Conservation (phyloP, 2,113 vertebrate genomes). For the Spilogale gracilis region DNA sequence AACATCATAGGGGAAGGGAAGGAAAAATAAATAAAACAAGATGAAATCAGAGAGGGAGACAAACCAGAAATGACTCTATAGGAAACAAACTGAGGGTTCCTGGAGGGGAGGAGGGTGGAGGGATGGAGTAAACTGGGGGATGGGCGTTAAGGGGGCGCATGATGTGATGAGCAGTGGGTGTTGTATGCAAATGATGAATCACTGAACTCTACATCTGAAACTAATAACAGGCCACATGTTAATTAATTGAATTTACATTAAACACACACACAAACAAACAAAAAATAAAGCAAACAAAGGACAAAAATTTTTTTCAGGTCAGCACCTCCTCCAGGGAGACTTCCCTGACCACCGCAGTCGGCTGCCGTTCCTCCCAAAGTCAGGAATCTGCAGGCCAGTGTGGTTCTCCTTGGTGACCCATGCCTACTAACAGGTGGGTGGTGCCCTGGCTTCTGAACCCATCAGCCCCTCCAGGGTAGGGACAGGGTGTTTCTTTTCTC, state of each 20-base stretch:
- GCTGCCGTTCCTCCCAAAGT: background rate
- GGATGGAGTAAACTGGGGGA: background rate
- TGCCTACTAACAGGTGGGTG: background rate
- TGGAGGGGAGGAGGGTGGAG: background rate
- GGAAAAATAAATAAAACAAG: background rate
- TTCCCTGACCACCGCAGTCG: background rate
- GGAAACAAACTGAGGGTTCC: background rate
- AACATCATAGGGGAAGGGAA: background rate
- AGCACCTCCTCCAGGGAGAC: background rate
- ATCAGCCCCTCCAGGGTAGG: background rate
- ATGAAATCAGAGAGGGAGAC: background rate
- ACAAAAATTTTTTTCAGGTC: background rate
- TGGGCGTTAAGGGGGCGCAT: too few relatives aligned
- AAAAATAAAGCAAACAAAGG: background rate
- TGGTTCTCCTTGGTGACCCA: background rate
- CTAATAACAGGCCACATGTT: too few relatives aligned
- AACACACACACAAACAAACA: background rate
- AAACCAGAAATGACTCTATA: background rate
- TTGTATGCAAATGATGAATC: too few relatives aligned
- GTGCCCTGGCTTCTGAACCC: background rate
- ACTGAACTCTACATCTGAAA: too few relatives aligned
- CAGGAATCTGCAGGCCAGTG: background rate
- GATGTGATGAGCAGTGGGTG: too few relatives aligned
- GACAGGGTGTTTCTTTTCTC: background rate
- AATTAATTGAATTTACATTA: background rate